These are phyloP conservation scores for Leptogaster cylindrica DNA, from an alignment of 2,888 invertebrate genomes.

Conservation along the genomic window DNA sequence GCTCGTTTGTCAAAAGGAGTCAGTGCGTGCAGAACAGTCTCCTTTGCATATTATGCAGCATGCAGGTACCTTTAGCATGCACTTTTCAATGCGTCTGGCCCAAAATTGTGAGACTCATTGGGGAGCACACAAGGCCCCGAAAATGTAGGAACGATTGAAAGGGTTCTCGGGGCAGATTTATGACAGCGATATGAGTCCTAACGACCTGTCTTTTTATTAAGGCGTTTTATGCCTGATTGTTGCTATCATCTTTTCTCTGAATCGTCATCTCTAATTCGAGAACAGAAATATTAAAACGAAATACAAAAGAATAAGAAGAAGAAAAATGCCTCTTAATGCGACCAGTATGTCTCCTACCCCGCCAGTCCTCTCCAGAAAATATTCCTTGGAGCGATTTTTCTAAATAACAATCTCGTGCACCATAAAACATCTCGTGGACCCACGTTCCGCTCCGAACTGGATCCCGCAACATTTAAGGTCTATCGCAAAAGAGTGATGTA, in stretches of 20 bases:
- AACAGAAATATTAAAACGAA: too few species aligned
- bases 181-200: constrained; percentile 30
- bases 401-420: constrained; percentile 15
- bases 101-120: too few species aligned
- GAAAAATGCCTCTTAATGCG: constrained; percentile 31
- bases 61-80: too few species aligned
- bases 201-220: constrained; percentile 32
- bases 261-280: constrained; percentile 20
- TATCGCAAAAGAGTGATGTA: constrained; percentile 32
- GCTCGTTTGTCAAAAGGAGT: too few species aligned
- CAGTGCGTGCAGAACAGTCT: too few species aligned
- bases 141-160: not conserved
- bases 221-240: constrained; percentile 2
- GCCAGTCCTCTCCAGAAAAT: not conserved
- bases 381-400: constrained; percentile 25
- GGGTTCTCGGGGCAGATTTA: constrained; percentile 14
- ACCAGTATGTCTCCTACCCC: not conserved
- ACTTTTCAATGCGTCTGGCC: too few species aligned
- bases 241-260: constrained; percentile 24
- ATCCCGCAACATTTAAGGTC: constrained; percentile 12
- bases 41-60: too few species aligned
- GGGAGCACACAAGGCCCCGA: constrained; percentile 1
- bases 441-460: not conserved
- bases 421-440: not conserved
- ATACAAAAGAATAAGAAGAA: too few species aligned